Percentiles rank a stretch among this genome's conserved stretches.
Evolutionary conservation across 2,113 vertebrate species (phyloP).

Genomic region (Poecile atricapillus): DNA sequence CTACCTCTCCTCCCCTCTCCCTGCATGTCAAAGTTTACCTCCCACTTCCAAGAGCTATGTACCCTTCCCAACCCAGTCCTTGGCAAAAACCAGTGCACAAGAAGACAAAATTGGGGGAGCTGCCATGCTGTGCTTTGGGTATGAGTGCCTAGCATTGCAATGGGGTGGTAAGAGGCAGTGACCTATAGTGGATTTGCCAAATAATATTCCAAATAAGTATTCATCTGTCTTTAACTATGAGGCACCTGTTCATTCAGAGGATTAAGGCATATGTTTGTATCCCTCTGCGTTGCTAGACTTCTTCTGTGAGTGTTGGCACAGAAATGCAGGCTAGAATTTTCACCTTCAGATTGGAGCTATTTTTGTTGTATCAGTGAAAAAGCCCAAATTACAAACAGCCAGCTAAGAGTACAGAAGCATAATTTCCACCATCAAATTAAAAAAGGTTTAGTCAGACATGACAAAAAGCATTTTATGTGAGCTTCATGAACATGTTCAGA

Average conservation of each 20-base stretch:
- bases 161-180: background rate
- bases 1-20: background rate
- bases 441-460: slow-evolving; percentile 16
- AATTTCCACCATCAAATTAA: background rate
- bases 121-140: background rate
- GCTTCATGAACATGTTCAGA: background rate
- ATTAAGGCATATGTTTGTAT: background rate
- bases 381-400: background rate
- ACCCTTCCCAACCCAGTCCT: background rate
- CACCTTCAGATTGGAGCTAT: slow-evolving; percentile 13
- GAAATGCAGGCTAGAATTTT: background rate
- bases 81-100: fast-evolving
- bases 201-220: background rate
- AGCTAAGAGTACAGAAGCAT: background rate
- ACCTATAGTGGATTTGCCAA: background rate
- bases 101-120: background rate
- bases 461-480: background rate
- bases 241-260: background rate
- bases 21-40: background rate
- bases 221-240: background rate
- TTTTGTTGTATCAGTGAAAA: background rate
- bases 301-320: background rate
- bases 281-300: background rate
- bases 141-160: background rate
- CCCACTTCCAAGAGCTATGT: fast-evolving